phyloP scores from a whole-genome alignment of 2,888 invertebrate species.

The Macrosiphum euphorbiae region DNA sequence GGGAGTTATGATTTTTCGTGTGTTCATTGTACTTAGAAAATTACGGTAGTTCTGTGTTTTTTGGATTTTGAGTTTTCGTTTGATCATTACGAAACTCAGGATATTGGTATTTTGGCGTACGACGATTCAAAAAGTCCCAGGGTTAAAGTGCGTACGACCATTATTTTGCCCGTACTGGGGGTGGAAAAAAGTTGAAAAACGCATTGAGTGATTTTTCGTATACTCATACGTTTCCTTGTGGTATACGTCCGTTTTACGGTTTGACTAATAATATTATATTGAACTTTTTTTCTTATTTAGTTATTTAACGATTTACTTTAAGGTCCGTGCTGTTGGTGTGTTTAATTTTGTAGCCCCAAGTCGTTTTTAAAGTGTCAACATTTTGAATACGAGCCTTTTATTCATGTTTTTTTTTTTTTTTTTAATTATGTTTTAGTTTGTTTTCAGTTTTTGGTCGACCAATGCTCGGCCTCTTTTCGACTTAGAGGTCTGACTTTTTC shows the following conservation, averaged over 20 bases:
- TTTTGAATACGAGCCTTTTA: too few species aligned
- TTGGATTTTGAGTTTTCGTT: neutral
- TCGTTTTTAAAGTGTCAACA: too few species aligned
- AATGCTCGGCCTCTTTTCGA: neutral
- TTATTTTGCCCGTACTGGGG: neutral
- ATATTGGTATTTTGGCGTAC: neutral
- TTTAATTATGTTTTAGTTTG: neutral
- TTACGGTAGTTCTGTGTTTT: neutral
- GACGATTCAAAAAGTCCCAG: neutral
- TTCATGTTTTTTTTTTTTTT: neutral
- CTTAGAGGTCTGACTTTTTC: neutral
- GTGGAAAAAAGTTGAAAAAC: neutral
- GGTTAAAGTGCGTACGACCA: neutral
- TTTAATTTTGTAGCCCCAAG: too few species aligned
- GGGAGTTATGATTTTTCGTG: neutral
- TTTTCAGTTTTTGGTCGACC: neutral
- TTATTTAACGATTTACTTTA: neutral
- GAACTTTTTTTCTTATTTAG: too few species aligned
- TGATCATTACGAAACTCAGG: neutral
- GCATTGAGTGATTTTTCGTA: neutral
- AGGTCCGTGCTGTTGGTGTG: neutral
- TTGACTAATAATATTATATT: too few species aligned
- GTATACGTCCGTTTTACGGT: too few species aligned
- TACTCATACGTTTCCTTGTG: too few species aligned
- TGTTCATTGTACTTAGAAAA: neutral